Evolutionary conservation across 1,140 invertebrate genomes (phyloP).

Genomic region (Anoplophora glabripennis): DNA sequence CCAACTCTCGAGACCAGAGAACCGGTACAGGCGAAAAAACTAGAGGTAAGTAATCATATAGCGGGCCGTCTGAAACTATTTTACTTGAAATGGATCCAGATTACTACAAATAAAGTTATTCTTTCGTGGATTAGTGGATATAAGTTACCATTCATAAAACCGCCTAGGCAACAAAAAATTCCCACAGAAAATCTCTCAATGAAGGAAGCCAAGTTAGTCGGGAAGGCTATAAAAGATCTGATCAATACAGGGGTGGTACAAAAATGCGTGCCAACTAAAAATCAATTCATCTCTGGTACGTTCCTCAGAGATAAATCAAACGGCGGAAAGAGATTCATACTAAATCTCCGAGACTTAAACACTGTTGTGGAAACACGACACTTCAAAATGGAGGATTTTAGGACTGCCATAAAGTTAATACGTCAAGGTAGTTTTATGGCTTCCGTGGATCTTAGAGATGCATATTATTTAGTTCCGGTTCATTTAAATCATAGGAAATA

Average conservation of each 20-base stretch:
- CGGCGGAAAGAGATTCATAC: slow-evolving; percentile 31
- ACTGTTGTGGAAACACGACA: slow-evolving; percentile 23
- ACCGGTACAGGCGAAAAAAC: background rate
- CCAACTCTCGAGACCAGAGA: slow-evolving; percentile 1
- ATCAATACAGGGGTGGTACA: background rate
- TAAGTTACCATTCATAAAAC: background rate
- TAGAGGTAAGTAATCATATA: background rate
- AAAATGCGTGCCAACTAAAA: background rate
- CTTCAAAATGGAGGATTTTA: slow-evolving; percentile 38
- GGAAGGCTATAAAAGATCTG: background rate
- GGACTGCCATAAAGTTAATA: slow-evolving; percentile 28
- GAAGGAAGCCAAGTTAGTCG: background rate
- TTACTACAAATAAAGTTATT: slow-evolving; percentile 1
- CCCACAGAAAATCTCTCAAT: background rate
- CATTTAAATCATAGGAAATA: slow-evolving; percentile 26
- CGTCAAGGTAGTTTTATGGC: slow-evolving; percentile 24
- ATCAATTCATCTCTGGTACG: slow-evolving; percentile 28
- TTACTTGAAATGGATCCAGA: background rate
- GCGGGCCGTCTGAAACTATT: slow-evolving; percentile 1
- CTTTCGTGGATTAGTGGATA: slow-evolving; percentile 5
- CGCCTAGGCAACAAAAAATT: background rate
- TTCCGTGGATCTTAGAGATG: slow-evolving; percentile 24
- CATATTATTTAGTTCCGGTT: slow-evolving; percentile 29
- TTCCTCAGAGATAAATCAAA: slow-evolving; percentile 26
- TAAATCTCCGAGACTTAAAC: slow-evolving; percentile 37